Evolutionary conservation across 2,113 vertebrate species (phyloP), one percentile per base, ranked within the genome.

Genomic region (Anolis carolinensis): DNA sequence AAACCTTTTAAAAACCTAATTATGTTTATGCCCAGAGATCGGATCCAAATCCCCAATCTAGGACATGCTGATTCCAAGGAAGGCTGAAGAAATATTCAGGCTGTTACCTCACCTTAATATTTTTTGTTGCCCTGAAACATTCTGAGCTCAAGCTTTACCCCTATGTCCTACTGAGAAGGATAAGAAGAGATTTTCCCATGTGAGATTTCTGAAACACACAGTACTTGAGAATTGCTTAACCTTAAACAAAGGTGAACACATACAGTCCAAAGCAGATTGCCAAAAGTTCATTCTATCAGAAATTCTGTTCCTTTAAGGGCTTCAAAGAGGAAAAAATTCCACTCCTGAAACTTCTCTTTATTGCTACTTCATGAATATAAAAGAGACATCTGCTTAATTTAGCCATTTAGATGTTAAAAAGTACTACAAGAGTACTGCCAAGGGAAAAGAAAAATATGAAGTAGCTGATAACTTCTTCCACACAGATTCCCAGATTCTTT

Each of bases 161-260:
- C 32, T 73, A 39, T 1, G 20, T 73, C 27, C 73, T 74, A 83
- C 62, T 21, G 62, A 50, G 7, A 55, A 59, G 48, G 80, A 62
- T 7, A 36, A 23, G 6, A 32, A 78, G 30, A 78, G 16, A n/a
- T 78, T 32, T 79, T 79, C 8, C 52, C 52, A 79, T 16, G 7
- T 78, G 11, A 30, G 4, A 2, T 73, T 59, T 59, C 23, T 55
- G 48, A 82, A 59, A 72, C 21, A 73, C 73, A 59, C 5, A 44
- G 39, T 44, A 44, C 32, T 39, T 55, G 32, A 20, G n/a, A 11
- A 32, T 72, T 82, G 16, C 18, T 23, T 73, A 3, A 74, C 55
- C 34, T 68, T 48, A 81, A 81, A n/a, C 79, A 81, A 83, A 83
- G 27, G 55, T 74, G 70, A 73, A 39, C 59, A 74, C 18, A 62